Conservation (phyloP, 2,888 invertebrate species). For the Leptothorax acervorum region DNA sequence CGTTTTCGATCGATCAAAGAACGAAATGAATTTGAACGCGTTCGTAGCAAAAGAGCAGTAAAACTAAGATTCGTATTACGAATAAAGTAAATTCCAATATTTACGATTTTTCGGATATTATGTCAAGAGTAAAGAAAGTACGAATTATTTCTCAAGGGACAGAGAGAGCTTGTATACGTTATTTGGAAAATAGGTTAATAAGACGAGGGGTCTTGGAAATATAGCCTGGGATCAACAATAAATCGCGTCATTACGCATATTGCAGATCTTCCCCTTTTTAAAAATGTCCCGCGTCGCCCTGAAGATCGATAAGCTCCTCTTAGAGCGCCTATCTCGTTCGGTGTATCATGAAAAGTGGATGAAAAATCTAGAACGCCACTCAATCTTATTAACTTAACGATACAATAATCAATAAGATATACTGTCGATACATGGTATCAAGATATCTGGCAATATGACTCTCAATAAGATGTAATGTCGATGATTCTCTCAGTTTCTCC, state of each 20-base stretch:
- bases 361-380: constrained; percentile 50
- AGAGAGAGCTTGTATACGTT: background rate
- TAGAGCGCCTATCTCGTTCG: constrained; percentile 47
- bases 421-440: background rate
- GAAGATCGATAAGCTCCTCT: constrained; percentile 11
- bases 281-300: background rate
- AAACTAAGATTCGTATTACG: background rate
- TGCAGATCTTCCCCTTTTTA: background rate
- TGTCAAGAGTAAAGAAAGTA: background rate
- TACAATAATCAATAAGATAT: constrained; percentile 59
- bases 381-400: constrained; percentile 68
- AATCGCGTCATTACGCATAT: background rate
- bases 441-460: background rate
- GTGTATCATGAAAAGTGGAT: constrained; percentile 37
- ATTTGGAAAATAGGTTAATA: background rate
- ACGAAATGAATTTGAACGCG: background rate
- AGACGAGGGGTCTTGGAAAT: background rate
- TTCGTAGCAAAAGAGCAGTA: background rate
- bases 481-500: background rate
- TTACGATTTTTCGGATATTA: background rate
- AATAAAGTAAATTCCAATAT: background rate
- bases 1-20: background rate
- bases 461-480: background rate
- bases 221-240: background rate
- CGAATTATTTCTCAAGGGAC: background rate